Evolutionary conservation across 2,888 invertebrate genomes (phyloP).

Genomic region (Spodoptera exigua): DNA sequence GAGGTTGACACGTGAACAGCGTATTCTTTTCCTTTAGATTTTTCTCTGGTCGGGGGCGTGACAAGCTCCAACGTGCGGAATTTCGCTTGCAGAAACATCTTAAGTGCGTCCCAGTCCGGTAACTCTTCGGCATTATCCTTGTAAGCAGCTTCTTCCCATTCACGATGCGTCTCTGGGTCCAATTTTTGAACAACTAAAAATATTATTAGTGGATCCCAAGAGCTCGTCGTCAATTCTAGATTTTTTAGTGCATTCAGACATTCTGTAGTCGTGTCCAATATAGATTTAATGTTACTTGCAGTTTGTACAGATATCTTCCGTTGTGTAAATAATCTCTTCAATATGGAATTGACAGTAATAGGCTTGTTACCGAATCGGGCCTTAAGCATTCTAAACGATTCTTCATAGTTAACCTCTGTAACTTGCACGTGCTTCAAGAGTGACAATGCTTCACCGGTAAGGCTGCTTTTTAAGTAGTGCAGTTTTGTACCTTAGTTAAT

Average conservation of each 20-base stretch:
- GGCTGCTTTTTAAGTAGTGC: conserved; percentile 11
- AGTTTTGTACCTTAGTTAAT: neutral
- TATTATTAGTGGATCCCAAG: conserved; percentile 54
- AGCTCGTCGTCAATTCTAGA: conserved; percentile 34
- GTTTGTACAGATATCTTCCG: neutral
- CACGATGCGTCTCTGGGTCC: conserved; percentile 50
- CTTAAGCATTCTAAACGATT: conserved; percentile 8
- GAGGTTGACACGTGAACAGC: conserved; percentile 5
- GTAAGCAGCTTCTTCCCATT: conserved; percentile 43
- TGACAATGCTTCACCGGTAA: conserved; percentile 12
- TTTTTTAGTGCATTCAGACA: conserved; percentile 52
- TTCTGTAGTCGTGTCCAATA: conserved; percentile 55
- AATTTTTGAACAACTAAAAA: conserved; percentile 52
- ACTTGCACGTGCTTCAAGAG: conserved; percentile 15
- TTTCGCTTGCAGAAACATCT: conserved; percentile 49
- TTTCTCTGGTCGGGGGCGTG: conserved; percentile 4
- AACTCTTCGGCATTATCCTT: conserved; percentile 33
- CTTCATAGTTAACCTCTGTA: conserved; percentile 14
- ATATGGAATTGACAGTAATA: conserved; percentile 3
- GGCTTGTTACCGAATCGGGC: conserved; percentile 8
- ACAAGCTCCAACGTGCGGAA: conserved; percentile 57
- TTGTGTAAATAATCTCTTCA: conserved; percentile 6
- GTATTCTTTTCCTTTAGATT: conserved; percentile 9
- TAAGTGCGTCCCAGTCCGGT: conserved; percentile 36
- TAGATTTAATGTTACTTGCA: conserved; percentile 38